Evolutionary conservation across 2,113 vertebrate genomes (phyloP).

Genomic region (Cyanoderma ruficeps): DNA sequence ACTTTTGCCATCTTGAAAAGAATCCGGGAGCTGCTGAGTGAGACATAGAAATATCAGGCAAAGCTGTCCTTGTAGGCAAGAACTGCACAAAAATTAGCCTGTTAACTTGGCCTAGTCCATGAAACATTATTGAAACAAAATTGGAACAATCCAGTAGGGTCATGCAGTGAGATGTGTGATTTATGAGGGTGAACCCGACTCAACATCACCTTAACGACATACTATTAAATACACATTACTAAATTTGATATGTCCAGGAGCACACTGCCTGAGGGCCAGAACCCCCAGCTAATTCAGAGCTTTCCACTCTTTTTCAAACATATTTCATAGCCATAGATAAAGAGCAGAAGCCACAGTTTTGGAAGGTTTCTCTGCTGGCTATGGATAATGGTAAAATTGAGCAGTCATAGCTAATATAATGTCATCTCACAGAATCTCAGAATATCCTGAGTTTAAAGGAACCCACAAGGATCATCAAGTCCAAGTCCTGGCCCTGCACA

Average conservation of each 20-base stretch:
- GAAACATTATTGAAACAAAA: neutral
- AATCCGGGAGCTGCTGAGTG: neutral
- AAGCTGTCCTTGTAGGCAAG: neutral
- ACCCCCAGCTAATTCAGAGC: neutral
- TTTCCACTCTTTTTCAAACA: neutral
- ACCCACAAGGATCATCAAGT: neutral
- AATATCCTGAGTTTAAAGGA: neutral
- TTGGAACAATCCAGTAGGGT: neutral
- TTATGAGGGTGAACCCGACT: constrained; percentile 13
- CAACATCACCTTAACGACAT: neutral
- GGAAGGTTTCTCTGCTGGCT: neutral
- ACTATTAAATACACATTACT: neutral
- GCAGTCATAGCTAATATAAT: neutral
- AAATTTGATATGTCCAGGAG: neutral
- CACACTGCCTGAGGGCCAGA: neutral
- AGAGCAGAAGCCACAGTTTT: neutral
- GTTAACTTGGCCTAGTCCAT: neutral
- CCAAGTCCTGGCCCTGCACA: neutral
- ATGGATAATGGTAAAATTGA: neutral
- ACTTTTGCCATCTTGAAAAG: neutral
- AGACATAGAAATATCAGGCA: neutral
- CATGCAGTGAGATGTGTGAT: neutral
- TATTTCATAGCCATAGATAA: neutral
- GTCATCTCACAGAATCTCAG: neutral
- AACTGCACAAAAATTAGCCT: neutral